Evolutionary conservation across 2,888 invertebrate species (phyloP).

Genomic region (Tenthredo amoena): DNA sequence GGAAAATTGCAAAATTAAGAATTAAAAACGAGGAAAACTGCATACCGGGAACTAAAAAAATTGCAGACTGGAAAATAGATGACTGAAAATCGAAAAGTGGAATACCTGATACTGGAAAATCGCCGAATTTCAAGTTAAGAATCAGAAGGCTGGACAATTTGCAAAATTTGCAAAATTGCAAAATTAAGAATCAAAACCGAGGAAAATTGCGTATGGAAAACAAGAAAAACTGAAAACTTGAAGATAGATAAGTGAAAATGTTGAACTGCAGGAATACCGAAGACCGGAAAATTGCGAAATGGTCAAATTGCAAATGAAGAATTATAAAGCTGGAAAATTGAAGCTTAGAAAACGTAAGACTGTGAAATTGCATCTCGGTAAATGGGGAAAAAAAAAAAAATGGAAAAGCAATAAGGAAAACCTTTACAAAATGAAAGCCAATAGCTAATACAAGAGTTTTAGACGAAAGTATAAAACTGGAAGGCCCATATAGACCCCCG

Average conservation of each 20-base stretch:
- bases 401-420: too few species aligned
- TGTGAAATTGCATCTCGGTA: background rate
- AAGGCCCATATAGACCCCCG: background rate
- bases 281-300: background rate
- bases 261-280: background rate
- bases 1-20: background rate
- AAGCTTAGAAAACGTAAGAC: background rate
- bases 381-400: too few species aligned
- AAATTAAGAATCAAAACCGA: background rate
- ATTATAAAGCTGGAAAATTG: background rate
- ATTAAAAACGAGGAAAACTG: background rate
- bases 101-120: background rate
- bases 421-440: background rate
- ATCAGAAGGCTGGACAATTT: background rate
- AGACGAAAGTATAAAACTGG: background rate
- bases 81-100: background rate
- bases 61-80: background rate
- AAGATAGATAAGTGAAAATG: background rate
- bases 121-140: background rate
- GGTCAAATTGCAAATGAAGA: background rate
- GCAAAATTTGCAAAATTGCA: background rate
- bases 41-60: background rate
- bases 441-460: background rate
- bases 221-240: too few species aligned
- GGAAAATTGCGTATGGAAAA: background rate